Evolutionary conservation across 64 coral and sea anemone species (phyloP).

Genomic region (Platygyra sinensis): DNA sequence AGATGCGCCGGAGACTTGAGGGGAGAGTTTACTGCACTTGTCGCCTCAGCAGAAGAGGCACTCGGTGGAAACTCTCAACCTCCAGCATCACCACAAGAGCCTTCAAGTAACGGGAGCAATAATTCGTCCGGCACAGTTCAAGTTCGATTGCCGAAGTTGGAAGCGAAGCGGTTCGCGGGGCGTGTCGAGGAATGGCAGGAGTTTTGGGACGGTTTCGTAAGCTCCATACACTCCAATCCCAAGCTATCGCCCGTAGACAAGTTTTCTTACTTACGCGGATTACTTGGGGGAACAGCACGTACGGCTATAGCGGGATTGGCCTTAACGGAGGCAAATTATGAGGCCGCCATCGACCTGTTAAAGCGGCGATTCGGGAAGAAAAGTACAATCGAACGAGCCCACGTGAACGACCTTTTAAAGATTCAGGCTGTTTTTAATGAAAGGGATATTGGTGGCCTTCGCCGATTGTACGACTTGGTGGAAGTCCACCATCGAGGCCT

Average conservation of each 20-base stretch:
- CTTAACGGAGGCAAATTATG: conserved; percentile 43
- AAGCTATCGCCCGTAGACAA: conserved; percentile 40
- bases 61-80: neutral
- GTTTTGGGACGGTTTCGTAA: neutral
- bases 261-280: conserved; percentile 40
- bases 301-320: conserved; percentile 50
- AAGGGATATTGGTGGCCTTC: neutral
- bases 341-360: conserved; percentile 28
- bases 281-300: conserved; percentile 11
- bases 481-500: conserved; percentile 42
- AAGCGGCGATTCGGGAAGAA: conserved; percentile 35
- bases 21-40: neutral
- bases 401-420: conserved; percentile 45
- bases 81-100: too few species aligned
- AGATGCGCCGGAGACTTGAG: too few species aligned
- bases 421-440: conserved; percentile 16
- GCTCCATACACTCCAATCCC: neutral
- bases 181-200: neutral
- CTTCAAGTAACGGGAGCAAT: neutral
- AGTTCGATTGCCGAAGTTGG: neutral
- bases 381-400: conserved; percentile 11
- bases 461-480: neutral
- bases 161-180: neutral
- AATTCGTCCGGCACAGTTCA: neutral
- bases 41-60: neutral